Evolutionary conservation across 2,797 vertebrate species (phyloP).

Genomic region (Peromyscus nudipes): DNA sequence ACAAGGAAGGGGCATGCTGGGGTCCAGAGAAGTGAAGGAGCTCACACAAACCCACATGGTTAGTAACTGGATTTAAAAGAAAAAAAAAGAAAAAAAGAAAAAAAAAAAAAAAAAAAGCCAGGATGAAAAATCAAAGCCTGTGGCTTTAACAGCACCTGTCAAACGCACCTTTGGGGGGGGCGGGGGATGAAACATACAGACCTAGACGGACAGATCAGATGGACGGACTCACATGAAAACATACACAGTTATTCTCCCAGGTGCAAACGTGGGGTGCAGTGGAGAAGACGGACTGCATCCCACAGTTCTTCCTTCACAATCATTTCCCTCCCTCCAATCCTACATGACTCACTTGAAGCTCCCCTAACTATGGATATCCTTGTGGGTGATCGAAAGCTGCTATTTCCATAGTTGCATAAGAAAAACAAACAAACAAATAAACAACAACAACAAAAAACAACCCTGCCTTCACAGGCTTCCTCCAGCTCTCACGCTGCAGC

Average conservation of each 20-base stretch:
- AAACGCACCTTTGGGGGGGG: too few relatives aligned
- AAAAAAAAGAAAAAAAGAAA: too few relatives aligned
- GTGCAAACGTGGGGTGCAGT: not conserved
- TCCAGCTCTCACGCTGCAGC: not conserved
- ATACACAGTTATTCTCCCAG: not conserved
- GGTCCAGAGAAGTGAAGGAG: not conserved
- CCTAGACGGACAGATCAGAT: not conserved
- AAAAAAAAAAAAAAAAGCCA: not conserved
- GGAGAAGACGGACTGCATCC: not conserved
- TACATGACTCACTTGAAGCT: not conserved
- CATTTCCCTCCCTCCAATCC: not conserved
- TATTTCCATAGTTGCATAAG: not conserved
- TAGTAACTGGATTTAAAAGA: not conserved
- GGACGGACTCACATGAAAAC: too few relatives aligned
- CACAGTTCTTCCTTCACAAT: too few relatives aligned
- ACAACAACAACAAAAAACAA: not conserved
- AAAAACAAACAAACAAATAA: not conserved
- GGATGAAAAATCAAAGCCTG: conserved; percentile 42
- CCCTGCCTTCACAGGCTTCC: not conserved
- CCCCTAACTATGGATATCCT: not conserved
- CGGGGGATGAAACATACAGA: not conserved
- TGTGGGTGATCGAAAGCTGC: not conserved
- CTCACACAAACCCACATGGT: not conserved
- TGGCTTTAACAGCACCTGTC: not conserved
- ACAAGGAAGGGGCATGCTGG: not conserved